These are phyloP conservation scores for Aurelia sp. DNA, from an alignment of 30 jellyfish, hydroid and myxozoan genomes.

Conservation along the genomic window DNA sequence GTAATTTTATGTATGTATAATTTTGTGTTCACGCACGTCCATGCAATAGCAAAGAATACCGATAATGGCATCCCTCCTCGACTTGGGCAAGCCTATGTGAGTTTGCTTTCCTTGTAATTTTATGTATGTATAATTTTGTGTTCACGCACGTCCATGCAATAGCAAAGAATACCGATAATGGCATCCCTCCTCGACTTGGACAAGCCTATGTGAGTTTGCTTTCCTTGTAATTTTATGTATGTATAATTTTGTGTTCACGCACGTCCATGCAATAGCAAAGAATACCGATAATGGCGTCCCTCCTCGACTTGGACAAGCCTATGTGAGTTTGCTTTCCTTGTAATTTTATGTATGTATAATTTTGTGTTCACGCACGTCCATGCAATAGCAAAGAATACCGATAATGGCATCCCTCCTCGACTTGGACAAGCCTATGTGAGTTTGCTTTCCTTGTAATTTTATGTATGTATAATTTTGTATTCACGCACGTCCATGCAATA, in stretches of 20 bases:
- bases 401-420: constrained; percentile 85
- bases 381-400: no score
- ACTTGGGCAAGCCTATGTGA: constrained; percentile 80
- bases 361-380: no score
- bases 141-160: no score
- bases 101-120: neutral
- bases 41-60: no score
- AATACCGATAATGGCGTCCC: constrained; percentile 91
- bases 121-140: neutral
- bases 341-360: neutral
- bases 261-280: no score
- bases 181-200: constrained; percentile 83
- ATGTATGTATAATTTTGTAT: neutral
- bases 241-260: no score
- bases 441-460: neutral
- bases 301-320: constrained; percentile 85
- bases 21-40: no score
- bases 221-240: neutral
- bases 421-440: constrained; percentile 83
- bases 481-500: no score
- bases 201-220: constrained; percentile 65
- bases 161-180: no score
- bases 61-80: constrained; percentile 90
- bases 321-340: constrained; percentile 23
- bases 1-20: neutral